phyloP scores from a whole-genome alignment of 2,113 vertebrate genomes.

The Loxodonta africana region DNA sequence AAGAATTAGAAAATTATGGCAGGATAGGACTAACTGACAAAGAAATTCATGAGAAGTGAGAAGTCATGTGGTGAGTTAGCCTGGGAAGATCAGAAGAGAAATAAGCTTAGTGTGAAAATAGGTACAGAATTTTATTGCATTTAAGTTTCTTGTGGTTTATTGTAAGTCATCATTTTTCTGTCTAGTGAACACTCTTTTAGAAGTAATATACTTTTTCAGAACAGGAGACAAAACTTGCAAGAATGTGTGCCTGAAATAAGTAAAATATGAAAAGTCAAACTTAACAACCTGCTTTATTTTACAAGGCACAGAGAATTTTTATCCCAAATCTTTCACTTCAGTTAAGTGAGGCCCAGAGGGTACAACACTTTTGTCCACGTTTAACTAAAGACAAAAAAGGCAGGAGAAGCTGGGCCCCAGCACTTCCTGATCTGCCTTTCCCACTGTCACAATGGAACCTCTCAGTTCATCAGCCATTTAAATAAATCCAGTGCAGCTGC shows the following conservation, averaged over 20 bases:
- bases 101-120: not conserved
- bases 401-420: not conserved
- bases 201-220: not conserved
- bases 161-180: not conserved
- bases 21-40: not conserved
- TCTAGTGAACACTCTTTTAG: not conserved
- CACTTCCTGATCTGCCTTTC: not conserved
- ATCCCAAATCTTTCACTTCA: not conserved
- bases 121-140: not conserved
- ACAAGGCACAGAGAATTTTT: not conserved
- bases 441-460: not conserved
- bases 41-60: not conserved
- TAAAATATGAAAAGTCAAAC: not conserved
- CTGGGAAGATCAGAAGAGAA: not conserved
- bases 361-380: not conserved
- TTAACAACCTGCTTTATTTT: not conserved
- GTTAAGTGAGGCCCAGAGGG: not conserved
- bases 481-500: not conserved
- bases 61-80: not conserved
- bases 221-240: conserved; percentile 23
- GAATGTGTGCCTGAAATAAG: not conserved
- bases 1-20: not conserved
- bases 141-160: not conserved
- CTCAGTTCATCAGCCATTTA: not conserved
- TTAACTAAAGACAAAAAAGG: not conserved